Evolutionary conservation across 2,113 vertebrate species (phyloP).

Genomic region (Hydrochoerus hydrochaeris): DNA sequence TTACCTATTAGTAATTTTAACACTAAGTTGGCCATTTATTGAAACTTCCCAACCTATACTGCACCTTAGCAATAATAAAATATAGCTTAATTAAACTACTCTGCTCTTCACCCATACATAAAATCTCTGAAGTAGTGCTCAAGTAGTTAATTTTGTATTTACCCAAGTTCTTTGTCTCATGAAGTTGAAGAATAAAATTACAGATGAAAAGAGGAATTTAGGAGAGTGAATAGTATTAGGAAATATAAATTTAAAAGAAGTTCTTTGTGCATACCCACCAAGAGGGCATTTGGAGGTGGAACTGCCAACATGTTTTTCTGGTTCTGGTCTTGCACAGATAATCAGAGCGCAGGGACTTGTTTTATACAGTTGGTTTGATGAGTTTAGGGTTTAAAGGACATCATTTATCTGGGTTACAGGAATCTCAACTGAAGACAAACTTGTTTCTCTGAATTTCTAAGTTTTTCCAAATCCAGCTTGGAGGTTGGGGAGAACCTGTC

Average conservation of each 20-base stretch:
- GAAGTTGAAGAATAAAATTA: not conserved
- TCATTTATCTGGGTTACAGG: not conserved
- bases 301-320: not conserved
- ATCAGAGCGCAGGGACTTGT: not conserved
- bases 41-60: not conserved
- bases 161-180: not conserved
- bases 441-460: not conserved
- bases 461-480: not conserved
- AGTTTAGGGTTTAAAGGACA: not conserved
- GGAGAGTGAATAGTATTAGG: not conserved
- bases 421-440: not conserved
- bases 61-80: conserved; percentile 28
- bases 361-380: not conserved
- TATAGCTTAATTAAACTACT: conserved; percentile 26
- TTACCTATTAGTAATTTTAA: not conserved
- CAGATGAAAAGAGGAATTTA: not conserved
- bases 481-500: not conserved
- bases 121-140: not conserved
- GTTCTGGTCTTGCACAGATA: not conserved
- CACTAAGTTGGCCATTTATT: not conserved
- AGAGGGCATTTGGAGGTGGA: not conserved
- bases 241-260: not conserved
- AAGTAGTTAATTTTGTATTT: not conserved
- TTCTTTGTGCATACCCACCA: not conserved
- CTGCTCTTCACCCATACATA: not conserved